Base-by-base conservation (phyloP, 2,113 vertebrate genomes). In the Gadus chalcogrammus region DNA sequence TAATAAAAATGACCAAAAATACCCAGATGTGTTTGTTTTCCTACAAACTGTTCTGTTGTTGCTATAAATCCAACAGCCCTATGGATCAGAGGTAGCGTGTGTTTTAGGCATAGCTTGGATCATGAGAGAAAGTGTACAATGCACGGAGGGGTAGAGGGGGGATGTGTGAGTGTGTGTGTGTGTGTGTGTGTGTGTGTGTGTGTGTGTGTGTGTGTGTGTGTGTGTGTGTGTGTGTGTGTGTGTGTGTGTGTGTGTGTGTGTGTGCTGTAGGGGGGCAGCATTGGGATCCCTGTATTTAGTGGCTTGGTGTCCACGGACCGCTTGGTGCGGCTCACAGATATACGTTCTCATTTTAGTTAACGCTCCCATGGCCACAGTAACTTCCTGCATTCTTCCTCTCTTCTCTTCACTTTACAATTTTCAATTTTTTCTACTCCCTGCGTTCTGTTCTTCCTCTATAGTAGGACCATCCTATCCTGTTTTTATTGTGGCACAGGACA, bases 261-360 rank as follows among this genome's bases (percentile, higher is more conserved):
- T 59, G 79, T 67, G 31, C 31, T 31, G 5, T 55, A 66, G 70
- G 24, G 27, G 61, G 15, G 63, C 35, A 22, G 63, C 60, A 56
- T 68, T 70, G 62, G 71, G 71, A 55, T 64, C 65, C 71, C 5
- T 48, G 42, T 20, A 67, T 20, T 27, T 24, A 24, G 65, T 24
- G 20, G 67, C 53, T 15, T 15, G 48, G 38, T 53, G 42, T 31
- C 5, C 15, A 15, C 27, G 63, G 11, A 48, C 24, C 12, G 15
- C 15, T 52, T 2, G 11, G 22, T 63, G 71, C 27, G 16, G 38
- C 42, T 48, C 42, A 48, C 42, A 60, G 16, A 24, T 18, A 42
- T 31, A 65, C n/a, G 9, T 64, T 72, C 22, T 31, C 18, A 64
- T 22, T 64, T 67, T 15, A 59, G 56, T 71, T 73, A 11, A 67